These are phyloP conservation scores for Epinotia brunnichana DNA, from an alignment of 2,888 invertebrate species.

Conservation along the genomic window DNA sequence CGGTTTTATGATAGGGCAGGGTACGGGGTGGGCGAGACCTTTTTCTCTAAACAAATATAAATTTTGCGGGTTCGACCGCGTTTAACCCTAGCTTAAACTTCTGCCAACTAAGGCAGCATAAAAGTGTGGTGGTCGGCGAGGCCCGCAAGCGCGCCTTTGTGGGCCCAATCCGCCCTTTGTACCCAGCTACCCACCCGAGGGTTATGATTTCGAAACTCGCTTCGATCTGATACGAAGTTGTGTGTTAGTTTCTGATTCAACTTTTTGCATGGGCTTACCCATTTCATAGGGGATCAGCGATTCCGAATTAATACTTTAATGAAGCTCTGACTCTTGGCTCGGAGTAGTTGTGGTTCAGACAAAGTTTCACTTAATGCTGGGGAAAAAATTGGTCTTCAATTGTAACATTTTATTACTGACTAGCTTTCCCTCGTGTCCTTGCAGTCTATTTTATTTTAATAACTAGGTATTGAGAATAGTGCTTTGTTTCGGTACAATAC, in stretches of 20 bases:
- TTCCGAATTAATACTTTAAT: slow-evolving; percentile 5
- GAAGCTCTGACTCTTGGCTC: neutral
- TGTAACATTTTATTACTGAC: neutral
- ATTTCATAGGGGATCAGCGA: slow-evolving; percentile 33
- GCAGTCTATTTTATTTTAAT: neutral
- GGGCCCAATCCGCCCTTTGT: slow-evolving; percentile 51
- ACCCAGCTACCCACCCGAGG: slow-evolving; percentile 49
- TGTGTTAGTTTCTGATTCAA: slow-evolving; percentile 43
- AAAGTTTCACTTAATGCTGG: neutral
- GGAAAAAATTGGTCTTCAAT: neutral
- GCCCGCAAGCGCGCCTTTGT: slow-evolving; percentile 69
- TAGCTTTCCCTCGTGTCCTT: neutral
- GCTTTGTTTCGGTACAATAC: neutral
- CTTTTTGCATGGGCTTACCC: slow-evolving; percentile 37
- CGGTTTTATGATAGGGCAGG: slow-evolving; percentile 37
- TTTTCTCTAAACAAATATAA: slow-evolving; percentile 64
- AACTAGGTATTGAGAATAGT: neutral
- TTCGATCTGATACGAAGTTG: slow-evolving; percentile 48
- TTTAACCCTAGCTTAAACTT: slow-evolving; percentile 67
- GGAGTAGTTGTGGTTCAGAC: neutral
- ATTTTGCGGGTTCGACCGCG: slow-evolving; percentile 58
- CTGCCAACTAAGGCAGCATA: slow-evolving; percentile 60
- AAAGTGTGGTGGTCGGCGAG: slow-evolving; percentile 61
- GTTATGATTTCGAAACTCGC: slow-evolving; percentile 64
- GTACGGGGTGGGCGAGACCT: slow-evolving; percentile 43